A percentile compares a stretch with the other conserved stretches of the same genome.
phyloP scores from a whole-genome alignment of 2,888 invertebrate genomes.

The Baccha elongata region DNA sequence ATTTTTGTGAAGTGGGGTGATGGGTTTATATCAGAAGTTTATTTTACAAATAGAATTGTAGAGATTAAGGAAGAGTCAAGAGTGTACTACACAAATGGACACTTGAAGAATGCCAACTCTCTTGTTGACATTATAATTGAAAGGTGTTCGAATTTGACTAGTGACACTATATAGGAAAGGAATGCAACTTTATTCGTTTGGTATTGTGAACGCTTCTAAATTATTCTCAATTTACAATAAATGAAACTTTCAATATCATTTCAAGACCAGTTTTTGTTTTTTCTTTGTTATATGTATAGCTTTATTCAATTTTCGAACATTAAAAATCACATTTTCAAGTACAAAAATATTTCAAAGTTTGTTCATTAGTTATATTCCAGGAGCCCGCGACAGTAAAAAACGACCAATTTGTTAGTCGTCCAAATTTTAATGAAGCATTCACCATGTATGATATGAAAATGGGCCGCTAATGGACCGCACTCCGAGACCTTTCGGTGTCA shows the following conservation, averaged over 20 bases:
- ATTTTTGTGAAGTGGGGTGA: not conserved
- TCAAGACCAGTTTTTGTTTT: no score
- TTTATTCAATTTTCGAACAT: no score
- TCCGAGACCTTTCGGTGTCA: no score
- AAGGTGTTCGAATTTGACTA: slow-evolving; percentile 33
- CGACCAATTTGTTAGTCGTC: no score
- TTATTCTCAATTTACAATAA: slow-evolving; percentile 9
- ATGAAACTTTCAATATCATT: slow-evolving; percentile 13
- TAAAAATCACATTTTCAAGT: no score
- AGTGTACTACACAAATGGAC: not conserved
- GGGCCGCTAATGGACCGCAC: no score
- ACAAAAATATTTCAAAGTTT: no score
- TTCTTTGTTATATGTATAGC: no score
- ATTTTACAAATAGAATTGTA: not conserved
- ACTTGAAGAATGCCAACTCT: not conserved
- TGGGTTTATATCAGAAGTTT: not conserved
- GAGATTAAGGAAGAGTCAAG: not conserved
- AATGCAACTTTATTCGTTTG: not conserved
- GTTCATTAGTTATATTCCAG: no score
- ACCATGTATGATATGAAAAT: no score
- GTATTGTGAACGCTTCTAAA: not conserved
- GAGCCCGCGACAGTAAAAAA: no score
- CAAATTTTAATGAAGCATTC: no score
- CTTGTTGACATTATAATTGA: slow-evolving; percentile 48
- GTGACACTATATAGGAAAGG: slow-evolving; percentile 3